phyloP scores from a whole-genome alignment of 2,113 vertebrate species.

The Aphyosemion australe region DNA sequence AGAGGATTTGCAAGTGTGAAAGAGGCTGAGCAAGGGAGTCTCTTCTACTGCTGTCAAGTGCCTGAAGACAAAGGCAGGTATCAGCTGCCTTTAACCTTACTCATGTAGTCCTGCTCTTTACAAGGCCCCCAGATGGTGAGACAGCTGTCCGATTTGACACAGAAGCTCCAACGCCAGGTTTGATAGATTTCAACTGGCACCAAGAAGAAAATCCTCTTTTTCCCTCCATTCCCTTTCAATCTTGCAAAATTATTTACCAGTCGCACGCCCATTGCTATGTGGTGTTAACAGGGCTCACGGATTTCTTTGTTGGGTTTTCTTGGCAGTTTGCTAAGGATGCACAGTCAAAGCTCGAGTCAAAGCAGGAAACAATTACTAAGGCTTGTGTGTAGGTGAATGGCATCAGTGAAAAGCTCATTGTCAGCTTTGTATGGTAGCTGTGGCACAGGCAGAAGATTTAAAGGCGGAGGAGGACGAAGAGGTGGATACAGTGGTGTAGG shows the following conservation, averaged over 20 bases:
- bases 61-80: not conserved
- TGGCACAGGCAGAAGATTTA: conserved; percentile 42
- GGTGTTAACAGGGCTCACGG: conserved; percentile 26
- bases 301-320: conserved; percentile 43
- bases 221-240: conserved; percentile 6
- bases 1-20: not conserved
- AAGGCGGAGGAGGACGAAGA: conserved; percentile 25
- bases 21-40: not conserved
- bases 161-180: conserved; percentile 63
- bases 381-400: conserved; percentile 63
- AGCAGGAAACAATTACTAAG: conserved; percentile 57
- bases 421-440: conserved; percentile 56
- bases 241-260: conserved; percentile 38
- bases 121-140: conserved; percentile 63
- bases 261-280: conserved; percentile 47
- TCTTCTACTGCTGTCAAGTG: not conserved
- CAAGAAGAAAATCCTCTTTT: conserved; percentile 39
- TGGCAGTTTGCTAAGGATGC: conserved; percentile 47
- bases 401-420: conserved; percentile 62
- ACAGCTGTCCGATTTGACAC: conserved; percentile 64
- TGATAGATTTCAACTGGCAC: conserved; percentile 64
- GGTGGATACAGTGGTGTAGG: conserved; percentile 23
- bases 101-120: conserved; percentile 20
- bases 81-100: conserved; percentile 37
- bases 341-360: conserved; percentile 56